Evolutionary conservation across 2,797 vertebrate genomes (phyloP), one percentile per base, ranked within the genome.

Genomic region (Gallinago nigripennis): DNA sequence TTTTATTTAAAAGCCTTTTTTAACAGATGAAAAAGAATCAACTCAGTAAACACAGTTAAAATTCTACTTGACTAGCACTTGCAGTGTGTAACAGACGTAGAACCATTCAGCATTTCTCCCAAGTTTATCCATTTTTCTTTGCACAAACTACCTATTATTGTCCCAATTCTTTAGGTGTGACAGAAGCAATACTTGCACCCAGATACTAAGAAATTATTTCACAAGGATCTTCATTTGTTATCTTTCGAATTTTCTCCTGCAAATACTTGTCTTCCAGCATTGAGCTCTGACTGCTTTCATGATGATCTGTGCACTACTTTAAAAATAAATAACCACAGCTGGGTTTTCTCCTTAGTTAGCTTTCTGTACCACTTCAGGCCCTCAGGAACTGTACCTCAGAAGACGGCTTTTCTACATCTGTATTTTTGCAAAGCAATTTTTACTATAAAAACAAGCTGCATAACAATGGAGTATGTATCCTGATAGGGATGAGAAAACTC

Each of bases 241-340:
- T 33, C 31, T 61, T 80, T 31, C n/a, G 28, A 45, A 17, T 81
- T 90, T 83, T 68, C 39, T 86, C n/a, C 82, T 21, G 20, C 11
- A 88, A 83, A 71, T 58, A 45, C 35, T 16, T 65, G 4, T 35
- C 63, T 90, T 72, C 23, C 43, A 89, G 48, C 12, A 33, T 0
- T 56, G 30, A 39, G 33, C 24, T 61, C 48, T 48, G 37, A 81
- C 46, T 14, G 21, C 16, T 79, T 76, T 66, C 81, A 11, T 24
- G 25, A 65, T 43, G n/a, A 91, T 54, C 18, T 28, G 15, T 11
- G 18, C 3, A 27, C 4, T 33, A 43, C 18, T 75, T 58, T 9
- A 60, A 8, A 2, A 33, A 48, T 33, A 24, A 33, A 63, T 0
- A 2, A 30, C 6, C 30, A 68, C 0, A 1, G 8, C 7, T 66